Evolutionary conservation across 2,797 vertebrate species (phyloP).

Genomic region (Molossus alvarezi): DNA sequence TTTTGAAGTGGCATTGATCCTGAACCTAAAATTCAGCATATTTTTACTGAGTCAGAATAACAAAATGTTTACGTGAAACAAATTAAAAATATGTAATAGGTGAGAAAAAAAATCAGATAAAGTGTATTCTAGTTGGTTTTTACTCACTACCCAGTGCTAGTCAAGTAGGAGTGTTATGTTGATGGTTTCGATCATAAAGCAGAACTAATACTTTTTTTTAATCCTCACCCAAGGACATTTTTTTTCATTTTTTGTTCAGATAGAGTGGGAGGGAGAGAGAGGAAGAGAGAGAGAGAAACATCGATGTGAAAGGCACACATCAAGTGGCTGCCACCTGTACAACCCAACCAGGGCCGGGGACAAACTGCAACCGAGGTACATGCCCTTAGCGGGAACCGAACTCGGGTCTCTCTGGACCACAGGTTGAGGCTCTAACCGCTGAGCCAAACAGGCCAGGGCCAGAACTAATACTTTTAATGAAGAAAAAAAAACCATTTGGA

Average conservation of each 20-base stretch:
- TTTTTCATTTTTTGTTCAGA: too few relatives aligned
- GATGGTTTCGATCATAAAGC: conserved; percentile 26
- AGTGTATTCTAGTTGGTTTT: not conserved
- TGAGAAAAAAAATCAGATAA: not conserved
- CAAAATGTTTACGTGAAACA: not conserved
- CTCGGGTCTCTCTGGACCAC: too few relatives aligned
- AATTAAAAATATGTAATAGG: not conserved
- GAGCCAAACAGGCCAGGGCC: too few relatives aligned
- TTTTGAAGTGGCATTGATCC: conserved; percentile 17
- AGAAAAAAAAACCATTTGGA: not conserved
- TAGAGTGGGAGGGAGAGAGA: too few relatives aligned
- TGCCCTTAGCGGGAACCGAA: too few relatives aligned
- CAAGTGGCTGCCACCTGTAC: too few relatives aligned
- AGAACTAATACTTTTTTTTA: not conserved
- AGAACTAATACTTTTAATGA: conserved; percentile 23
- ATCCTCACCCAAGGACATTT: too few relatives aligned
- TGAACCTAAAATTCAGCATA: not conserved
- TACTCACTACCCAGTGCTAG: not conserved
- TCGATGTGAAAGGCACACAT: too few relatives aligned
- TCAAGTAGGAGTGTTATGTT: not conserved
- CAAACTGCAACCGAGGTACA: too few relatives aligned
- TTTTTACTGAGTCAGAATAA: conserved; percentile 49
- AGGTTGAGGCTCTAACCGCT: too few relatives aligned
- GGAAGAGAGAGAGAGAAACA: too few relatives aligned
- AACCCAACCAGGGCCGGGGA: too few relatives aligned